Conservation (phyloP, 2,888 invertebrate genomes). For the Lasioglossum lativentre region DNA sequence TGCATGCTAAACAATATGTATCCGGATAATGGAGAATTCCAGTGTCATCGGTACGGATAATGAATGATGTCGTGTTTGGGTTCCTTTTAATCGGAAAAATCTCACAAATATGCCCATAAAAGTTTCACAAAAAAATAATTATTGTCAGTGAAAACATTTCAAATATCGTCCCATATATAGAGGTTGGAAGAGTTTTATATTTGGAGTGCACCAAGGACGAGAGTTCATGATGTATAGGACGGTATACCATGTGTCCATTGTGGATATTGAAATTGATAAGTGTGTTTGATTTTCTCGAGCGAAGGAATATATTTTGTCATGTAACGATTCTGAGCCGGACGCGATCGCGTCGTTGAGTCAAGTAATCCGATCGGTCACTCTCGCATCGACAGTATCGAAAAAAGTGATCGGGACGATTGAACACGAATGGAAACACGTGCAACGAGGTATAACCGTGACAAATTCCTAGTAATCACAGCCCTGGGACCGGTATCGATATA, state of each 20-base stretch:
- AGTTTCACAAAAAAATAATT: too few species aligned
- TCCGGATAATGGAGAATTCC: too few species aligned
- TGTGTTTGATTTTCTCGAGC: background rate
- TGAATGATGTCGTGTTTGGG: too few species aligned
- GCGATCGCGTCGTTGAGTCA: background rate
- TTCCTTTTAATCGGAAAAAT: too few species aligned
- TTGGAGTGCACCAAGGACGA: background rate
- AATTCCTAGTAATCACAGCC: slow-evolving; percentile 24
- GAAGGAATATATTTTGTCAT: background rate
- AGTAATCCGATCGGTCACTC: slow-evolving; percentile 38
- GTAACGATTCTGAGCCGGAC: slow-evolving; percentile 9
- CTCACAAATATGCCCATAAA: too few species aligned
- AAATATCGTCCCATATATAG: background rate
- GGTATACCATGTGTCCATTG: background rate
- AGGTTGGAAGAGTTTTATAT: background rate
- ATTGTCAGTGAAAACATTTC: too few species aligned
- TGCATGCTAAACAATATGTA: too few species aligned
- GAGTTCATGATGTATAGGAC: background rate
- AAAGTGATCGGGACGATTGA: background rate
- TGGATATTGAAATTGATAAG: background rate
- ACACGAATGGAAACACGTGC: background rate
- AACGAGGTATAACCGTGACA: slow-evolving; percentile 24
- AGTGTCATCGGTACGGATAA: too few species aligned
- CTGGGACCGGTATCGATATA: background rate
- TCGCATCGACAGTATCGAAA: slow-evolving; percentile 3